phyloP scores from a whole-genome alignment of 2,113 vertebrate genomes.

The Pedionomus torquatus region DNA sequence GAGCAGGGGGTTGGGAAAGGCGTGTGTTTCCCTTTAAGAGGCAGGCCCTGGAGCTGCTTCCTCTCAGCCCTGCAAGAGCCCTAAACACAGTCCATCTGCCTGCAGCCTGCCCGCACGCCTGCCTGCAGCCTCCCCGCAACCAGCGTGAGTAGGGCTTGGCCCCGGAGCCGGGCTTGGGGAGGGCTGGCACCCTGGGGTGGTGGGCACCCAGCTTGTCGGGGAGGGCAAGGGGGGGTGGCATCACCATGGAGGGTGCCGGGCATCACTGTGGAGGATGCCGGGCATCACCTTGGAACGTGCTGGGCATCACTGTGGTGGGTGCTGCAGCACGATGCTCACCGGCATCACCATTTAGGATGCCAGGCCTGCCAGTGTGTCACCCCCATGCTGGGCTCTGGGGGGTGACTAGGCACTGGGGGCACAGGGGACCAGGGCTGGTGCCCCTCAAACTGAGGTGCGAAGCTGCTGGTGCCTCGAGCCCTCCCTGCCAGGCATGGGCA shows the following conservation, averaged over 20 bases:
- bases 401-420: rapidly evolving
- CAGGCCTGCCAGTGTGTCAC: rapidly evolving
- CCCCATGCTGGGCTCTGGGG: rapidly evolving
- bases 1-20: constrained; percentile 52
- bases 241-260: background rate
- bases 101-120: constrained; percentile 4
- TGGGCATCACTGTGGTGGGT: rapidly evolving
- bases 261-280: background rate
- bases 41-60: constrained; percentile 70
- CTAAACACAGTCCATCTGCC: constrained; percentile 62
- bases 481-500: background rate
- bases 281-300: background rate
- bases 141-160: constrained; percentile 41
- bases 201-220: background rate
- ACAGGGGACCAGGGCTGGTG: background rate
- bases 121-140: background rate
- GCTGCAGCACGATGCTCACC: background rate
- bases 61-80: constrained; percentile 55
- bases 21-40: constrained; percentile 78
- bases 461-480: background rate
- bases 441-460: background rate
- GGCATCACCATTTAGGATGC: rapidly evolving
- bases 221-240: background rate
- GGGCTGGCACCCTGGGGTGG: background rate
- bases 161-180: background rate